These are phyloP conservation scores for Colletes gigas DNA, from an alignment of 1,140 invertebrate species.

Conservation along the genomic window DNA sequence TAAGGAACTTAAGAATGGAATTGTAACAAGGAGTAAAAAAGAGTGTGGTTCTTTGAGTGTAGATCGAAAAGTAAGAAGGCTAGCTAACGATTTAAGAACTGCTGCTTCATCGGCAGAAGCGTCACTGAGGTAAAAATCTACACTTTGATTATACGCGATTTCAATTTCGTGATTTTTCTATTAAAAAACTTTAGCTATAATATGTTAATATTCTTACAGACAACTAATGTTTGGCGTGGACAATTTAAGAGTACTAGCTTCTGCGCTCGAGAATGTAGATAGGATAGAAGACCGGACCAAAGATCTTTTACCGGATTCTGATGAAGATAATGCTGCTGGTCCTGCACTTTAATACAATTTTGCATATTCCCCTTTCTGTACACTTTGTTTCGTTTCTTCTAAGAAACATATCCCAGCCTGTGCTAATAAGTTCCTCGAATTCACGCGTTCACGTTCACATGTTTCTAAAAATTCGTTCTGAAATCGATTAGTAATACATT, in stretches of 20 bases:
- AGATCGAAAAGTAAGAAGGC: constrained; percentile 72
- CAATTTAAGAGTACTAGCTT: constrained; percentile 84
- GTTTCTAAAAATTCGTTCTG: constrained; percentile 11
- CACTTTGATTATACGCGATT: background rate
- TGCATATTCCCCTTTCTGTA: constrained; percentile 27
- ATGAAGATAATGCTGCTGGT: constrained; percentile 80
- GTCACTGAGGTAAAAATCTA: constrained; percentile 82
- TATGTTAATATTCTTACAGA: constrained; percentile 73
- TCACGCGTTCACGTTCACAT: constrained; percentile 4
- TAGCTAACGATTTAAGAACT: constrained; percentile 82
- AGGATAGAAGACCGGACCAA: constrained; percentile 82
- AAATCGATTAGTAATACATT: constrained; percentile 48
- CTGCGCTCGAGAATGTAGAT: constrained; percentile 82
- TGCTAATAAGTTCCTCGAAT: constrained; percentile 47
- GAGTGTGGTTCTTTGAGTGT: constrained; percentile 59
- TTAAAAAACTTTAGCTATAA: constrained; percentile 10
- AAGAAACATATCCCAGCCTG: constrained; percentile 30
- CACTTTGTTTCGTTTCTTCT: constrained; percentile 28
- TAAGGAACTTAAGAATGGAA: constrained; percentile 71
- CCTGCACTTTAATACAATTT: constrained; percentile 76
- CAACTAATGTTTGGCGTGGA: constrained; percentile 85
- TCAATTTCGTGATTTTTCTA: background rate
- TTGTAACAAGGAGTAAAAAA: constrained; percentile 67
- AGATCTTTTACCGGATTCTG: constrained; percentile 81
- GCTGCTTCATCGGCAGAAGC: constrained; percentile 85